These are phyloP conservation scores for Eublepharis macularius DNA, from an alignment of 2,113 vertebrate species.

Conservation along the genomic window DNA sequence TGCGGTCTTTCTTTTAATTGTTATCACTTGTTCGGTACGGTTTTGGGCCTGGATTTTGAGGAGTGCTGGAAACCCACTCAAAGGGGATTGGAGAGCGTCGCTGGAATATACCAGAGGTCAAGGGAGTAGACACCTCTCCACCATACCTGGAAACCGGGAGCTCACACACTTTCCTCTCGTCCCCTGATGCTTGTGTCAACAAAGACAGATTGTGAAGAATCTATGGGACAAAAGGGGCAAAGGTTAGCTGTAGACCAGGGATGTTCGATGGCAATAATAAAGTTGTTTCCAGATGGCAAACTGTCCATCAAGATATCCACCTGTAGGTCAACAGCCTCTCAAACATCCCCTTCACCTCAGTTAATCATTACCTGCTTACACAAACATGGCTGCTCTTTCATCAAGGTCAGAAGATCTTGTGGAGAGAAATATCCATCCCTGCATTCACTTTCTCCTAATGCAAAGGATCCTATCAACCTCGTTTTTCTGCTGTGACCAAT, in stretches of 20 bases:
- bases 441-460: neutral
- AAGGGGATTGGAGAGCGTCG: too few species aligned
- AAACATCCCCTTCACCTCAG: neutral
- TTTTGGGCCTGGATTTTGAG: neutral
- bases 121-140: neutral
- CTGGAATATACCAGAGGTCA: neutral
- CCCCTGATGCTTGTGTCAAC: neutral
- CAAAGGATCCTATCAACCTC: neutral
- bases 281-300: neutral
- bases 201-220: neutral
- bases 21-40: neutral
- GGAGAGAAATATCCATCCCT: neutral
- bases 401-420: neutral
- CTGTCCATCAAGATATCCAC: neutral
- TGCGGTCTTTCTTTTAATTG: neutral
- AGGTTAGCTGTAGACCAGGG: neutral
- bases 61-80: neutral
- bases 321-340: neutral
- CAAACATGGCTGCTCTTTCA: neutral
- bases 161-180: neutral
- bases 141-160: neutral
- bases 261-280: neutral
- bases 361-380: neutral
- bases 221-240: neutral
- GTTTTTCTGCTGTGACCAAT: neutral